A percentile compares a stretch with the other conserved stretches of the same genome.
These are phyloP conservation scores for Rana temporaria DNA, from an alignment of 2,113 vertebrate genomes.

Conservation along the genomic window DNA sequence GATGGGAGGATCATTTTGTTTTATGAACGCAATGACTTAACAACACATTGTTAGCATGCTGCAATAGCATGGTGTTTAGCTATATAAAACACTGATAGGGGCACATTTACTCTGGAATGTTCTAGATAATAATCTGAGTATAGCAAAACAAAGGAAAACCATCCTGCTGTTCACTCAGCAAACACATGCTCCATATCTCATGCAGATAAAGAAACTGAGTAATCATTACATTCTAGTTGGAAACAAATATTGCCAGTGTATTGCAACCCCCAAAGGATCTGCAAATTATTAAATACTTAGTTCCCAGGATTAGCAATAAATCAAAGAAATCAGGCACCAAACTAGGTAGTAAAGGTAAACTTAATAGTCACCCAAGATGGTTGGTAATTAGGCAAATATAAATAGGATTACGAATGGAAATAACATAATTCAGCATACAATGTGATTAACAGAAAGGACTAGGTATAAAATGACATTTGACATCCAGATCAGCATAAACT, in stretches of 20 bases:
- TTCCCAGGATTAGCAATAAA: too few species aligned
- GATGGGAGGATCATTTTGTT: neutral
- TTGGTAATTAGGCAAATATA: too few species aligned
- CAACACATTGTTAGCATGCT: neutral
- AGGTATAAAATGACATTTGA: too few species aligned
- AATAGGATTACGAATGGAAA: too few species aligned
- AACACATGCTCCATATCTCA: slow-evolving; percentile 17
- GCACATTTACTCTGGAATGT: neutral
- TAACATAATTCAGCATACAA: too few species aligned
- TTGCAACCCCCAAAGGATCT: too few species aligned
- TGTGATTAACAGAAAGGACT: too few species aligned
- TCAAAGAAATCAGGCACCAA: too few species aligned
- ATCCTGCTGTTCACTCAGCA: neutral
- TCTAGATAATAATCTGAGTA: neutral
- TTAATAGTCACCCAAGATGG: too few species aligned
- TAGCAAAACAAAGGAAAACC: neutral
- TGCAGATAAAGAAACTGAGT: slow-evolving; percentile 13
- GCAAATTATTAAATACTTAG: too few species aligned
- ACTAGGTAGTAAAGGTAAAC: too few species aligned
- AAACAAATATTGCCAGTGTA: neutral
- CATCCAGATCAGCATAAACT: too few species aligned
- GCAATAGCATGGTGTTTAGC: neutral
- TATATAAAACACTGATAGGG: neutral
- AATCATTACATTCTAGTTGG: neutral
- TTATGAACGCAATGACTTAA: neutral